These are phyloP conservation scores for Hymenopus coronatus DNA, from an alignment of 2,888 invertebrate genomes.

Conservation along the genomic window DNA sequence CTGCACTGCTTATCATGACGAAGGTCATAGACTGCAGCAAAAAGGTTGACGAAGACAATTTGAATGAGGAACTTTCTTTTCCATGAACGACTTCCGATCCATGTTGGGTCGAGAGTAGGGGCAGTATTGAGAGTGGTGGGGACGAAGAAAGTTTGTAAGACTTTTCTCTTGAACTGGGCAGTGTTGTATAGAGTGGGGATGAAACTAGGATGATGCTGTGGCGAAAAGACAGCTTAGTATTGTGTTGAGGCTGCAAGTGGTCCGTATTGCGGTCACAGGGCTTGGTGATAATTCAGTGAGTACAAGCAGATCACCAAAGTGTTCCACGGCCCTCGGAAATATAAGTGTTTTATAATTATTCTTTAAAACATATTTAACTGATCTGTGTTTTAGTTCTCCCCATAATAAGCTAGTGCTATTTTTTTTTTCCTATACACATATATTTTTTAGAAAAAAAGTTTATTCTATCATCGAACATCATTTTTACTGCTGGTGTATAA, in stretches of 20 bases:
- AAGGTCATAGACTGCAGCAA: background rate
- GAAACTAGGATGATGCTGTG: background rate
- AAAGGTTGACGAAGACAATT: background rate
- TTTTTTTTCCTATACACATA: no score
- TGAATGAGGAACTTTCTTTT: background rate
- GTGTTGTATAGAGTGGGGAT: background rate
- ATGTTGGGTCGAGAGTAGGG: background rate
- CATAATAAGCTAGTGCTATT: no score
- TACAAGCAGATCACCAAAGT: no score
- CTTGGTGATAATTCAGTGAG: no score
- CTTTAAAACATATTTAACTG: no score
- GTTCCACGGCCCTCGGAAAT: no score
- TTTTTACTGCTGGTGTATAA: no score
- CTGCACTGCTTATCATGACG: background rate
- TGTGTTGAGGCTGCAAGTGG: background rate
- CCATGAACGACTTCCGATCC: background rate
- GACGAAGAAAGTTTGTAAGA: background rate
- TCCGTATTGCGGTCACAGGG: background rate
- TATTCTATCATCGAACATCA: no score
- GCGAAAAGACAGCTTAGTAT: background rate
- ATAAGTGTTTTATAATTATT: no score
- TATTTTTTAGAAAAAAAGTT: no score
- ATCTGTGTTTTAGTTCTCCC: no score
- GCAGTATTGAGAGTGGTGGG: background rate
- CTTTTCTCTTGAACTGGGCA: background rate